A percentile compares a stretch with the other conserved stretches of the same genome.
phyloP scores from a whole-genome alignment of 2,888 invertebrate genomes.

The Steromphala cineraria region DNA sequence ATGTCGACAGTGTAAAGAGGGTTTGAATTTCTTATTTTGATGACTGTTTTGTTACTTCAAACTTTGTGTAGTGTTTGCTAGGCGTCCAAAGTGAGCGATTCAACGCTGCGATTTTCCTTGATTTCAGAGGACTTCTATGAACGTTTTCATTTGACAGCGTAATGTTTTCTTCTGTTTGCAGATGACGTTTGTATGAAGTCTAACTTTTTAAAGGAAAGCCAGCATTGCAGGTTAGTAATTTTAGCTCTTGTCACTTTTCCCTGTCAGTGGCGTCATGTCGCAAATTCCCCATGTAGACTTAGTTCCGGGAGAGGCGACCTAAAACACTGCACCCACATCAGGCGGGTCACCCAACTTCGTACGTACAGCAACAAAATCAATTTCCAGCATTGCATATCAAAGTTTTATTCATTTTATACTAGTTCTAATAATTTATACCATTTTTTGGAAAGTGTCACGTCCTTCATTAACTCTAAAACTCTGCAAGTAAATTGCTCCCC shows the following conservation, averaged over 20 bases:
- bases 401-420: too few relatives aligned
- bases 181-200: background rate
- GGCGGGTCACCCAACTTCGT: too few relatives aligned
- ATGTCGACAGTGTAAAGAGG: background rate
- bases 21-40: background rate
- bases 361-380: too few relatives aligned
- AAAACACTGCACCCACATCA: too few relatives aligned
- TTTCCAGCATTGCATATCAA: too few relatives aligned
- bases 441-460: too few relatives aligned
- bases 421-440: too few relatives aligned
- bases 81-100: conserved; percentile 1
- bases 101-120: background rate
- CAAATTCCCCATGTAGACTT: too few relatives aligned
- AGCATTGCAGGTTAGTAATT: background rate
- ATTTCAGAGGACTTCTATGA: background rate
- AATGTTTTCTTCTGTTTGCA: background rate
- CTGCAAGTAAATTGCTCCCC: too few relatives aligned
- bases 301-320: too few relatives aligned
- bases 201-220: background rate
- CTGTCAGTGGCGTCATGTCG: too few relatives aligned
- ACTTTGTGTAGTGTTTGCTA: background rate
- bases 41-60: background rate
- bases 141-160: background rate
- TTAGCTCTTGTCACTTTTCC: background rate
- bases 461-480: too few relatives aligned